These are phyloP conservation scores for Allobates femoralis DNA, from an alignment of 2,797 vertebrate genomes.

Conservation along the genomic window DNA sequence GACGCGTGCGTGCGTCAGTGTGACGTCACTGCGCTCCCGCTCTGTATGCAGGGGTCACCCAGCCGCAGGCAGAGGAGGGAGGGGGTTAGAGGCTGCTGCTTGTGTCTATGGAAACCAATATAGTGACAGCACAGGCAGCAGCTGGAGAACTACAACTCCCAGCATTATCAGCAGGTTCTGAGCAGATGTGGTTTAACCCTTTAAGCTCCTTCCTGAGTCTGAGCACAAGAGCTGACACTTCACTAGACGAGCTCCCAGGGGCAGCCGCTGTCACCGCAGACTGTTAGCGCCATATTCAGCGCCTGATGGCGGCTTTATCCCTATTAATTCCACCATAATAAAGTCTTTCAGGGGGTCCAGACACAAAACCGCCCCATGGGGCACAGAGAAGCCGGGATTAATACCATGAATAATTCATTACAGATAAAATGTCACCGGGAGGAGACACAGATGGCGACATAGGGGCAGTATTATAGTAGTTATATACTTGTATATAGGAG, in stretches of 20 bases:
- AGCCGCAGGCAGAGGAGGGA: not conserved
- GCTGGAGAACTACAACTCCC: not conserved
- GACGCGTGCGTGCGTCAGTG: conserved; percentile 1
- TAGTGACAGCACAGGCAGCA: no score
- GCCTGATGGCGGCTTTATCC: not conserved
- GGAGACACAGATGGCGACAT: not conserved
- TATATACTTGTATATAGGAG: conserved; percentile 7
- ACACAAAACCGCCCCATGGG: not conserved
- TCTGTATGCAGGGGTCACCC: conserved; percentile 22
- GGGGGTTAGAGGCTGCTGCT: not conserved
- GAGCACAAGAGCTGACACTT: conserved; percentile 37
- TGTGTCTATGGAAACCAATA: not conserved
- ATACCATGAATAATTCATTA: conserved; percentile 39
- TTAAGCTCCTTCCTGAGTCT: not conserved
- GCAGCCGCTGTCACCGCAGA: no score
- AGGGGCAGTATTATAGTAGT: conserved; percentile 2
- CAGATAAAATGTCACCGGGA: no score
- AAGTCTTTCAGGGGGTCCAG: no score
- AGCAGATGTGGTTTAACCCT: not conserved
- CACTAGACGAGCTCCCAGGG: not conserved
- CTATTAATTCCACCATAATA: no score
- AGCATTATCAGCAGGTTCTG: not conserved
- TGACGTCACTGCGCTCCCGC: not conserved
- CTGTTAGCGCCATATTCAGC: not conserved
- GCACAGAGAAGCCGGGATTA: not conserved